phyloP scores from a whole-genome alignment of 1,140 invertebrate genomes.

The Colletes latitarsis region DNA sequence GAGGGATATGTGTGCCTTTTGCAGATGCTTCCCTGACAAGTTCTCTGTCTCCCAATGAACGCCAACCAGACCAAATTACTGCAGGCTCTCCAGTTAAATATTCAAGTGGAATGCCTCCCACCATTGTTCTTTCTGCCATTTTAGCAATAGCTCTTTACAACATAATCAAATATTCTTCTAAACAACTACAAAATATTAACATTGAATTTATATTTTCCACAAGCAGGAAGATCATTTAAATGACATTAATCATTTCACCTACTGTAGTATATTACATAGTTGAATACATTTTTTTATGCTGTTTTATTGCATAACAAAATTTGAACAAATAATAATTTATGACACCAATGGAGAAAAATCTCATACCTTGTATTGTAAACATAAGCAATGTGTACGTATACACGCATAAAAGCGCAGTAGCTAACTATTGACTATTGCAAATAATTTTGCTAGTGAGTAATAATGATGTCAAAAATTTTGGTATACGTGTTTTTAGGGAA shows the following conservation, averaged over 20 bases:
- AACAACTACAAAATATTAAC: neutral
- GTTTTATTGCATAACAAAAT: neutral
- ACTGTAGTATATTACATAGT: neutral
- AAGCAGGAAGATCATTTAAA: neutral
- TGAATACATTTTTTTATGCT: neutral
- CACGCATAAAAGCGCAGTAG: neutral
- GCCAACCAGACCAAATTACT: conserved; percentile 83
- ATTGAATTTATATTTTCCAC: too few species aligned
- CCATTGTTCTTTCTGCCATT: conserved; percentile 59
- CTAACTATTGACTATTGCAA: neutral
- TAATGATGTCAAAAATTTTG: too few species aligned
- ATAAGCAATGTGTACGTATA: neutral
- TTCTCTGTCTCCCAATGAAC: conserved; percentile 82
- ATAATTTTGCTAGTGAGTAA: too few species aligned
- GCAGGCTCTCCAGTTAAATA: conserved; percentile 69
- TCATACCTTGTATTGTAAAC: neutral
- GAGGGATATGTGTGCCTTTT: conserved; percentile 84
- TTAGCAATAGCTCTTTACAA: conserved; percentile 19
- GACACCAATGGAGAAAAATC: neutral
- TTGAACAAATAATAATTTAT: neutral
- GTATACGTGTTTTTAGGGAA: neutral
- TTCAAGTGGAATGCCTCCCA: conserved; percentile 70
- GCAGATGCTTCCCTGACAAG: conserved; percentile 85
- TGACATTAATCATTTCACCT: neutral
- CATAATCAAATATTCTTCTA: neutral